Conservation (phyloP, 1,140 invertebrate species). For the Sitophilus oryzae region DNA sequence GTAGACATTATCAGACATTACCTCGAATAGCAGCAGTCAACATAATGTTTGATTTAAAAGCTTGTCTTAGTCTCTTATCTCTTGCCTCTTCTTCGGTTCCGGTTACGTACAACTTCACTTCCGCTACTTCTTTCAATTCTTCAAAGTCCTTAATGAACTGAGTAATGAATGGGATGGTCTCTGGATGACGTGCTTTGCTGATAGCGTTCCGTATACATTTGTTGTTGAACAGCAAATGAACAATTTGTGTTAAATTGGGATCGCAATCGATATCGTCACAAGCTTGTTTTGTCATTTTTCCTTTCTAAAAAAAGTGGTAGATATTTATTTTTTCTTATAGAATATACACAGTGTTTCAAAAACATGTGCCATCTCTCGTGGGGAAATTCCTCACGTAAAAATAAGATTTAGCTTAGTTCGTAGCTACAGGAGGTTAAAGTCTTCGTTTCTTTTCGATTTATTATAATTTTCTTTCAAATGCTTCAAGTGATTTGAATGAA, state of each 20-base stretch:
- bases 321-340: no score
- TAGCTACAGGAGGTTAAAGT: no score
- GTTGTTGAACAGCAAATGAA: slow-evolving; percentile 22
- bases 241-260: slow-evolving; percentile 15
- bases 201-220: slow-evolving; percentile 20
- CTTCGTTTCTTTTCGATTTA: no score
- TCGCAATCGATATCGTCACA: not conserved
- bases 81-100: slow-evolving; percentile 32
- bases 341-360: no score
- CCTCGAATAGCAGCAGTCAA: slow-evolving; percentile 25
- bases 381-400: no score
- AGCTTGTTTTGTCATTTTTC: no score
- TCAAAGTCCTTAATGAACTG: slow-evolving; percentile 25
- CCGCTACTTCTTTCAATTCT: slow-evolving; percentile 25
- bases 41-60: slow-evolving; percentile 33
- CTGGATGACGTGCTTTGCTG: not conserved
- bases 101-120: slow-evolving; percentile 30
- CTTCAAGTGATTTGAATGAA: no score
- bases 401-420: no score
- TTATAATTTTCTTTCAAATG: no score
- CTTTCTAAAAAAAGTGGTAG: no score
- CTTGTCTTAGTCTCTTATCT: slow-evolving; percentile 29
- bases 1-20: no score
- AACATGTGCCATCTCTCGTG: no score
- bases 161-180: slow-evolving; percentile 11